Base-by-base conservation (phyloP, 2,888 invertebrate species). In the Apotomis turbidana region DNA sequence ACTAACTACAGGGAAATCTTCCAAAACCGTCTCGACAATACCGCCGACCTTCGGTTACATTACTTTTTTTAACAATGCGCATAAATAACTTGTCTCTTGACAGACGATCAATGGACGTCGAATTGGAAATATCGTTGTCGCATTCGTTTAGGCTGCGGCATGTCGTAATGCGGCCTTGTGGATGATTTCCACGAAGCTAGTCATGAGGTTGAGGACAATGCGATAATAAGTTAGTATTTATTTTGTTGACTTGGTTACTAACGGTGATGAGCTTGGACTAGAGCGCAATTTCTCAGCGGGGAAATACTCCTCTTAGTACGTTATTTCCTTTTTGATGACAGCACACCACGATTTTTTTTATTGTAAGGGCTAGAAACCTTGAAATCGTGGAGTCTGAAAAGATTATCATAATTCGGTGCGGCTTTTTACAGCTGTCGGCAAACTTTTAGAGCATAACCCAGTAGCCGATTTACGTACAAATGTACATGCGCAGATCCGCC, bases 191-290 rank as follows among this genome's bases (percentile, higher is more conserved):
- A 80, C 76, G 78, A 71, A 76, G 73, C 80, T 79, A 79, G 82
- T 80, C 83, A 79, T 82, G 80, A 81, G 84, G 84, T 81, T 85
- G 80, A 86, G 82, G 83, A 81, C 82, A 85, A 85, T 83, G 77
- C 79, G 74, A 76, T 77, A 79, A 80, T 74, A 67, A 58, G 75
- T 77, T 62, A 57, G 36, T 51, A 52, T 49, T 62, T 61, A 52
- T 64, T 62, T 51, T 60, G 54, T 46, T 36, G 15, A 51, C 57
- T 58, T 51, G n/a, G 13, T 41, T 64, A 44, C 15, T 55, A 57
- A 27, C 41, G 6, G 27, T 27, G 27, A 27, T 27, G 27, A 27
- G 27, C 27, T 27, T 27, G 27, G 27, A 27, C 27, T 27, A 27
- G 27, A 27, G 27, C 27, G 27, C 27, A 27, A 27, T 27, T 27